Evolutionary conservation across 1,140 invertebrate species (phyloP), one percentile per base, ranked within the genome.

Genomic region (Hormaphis cornu): DNA sequence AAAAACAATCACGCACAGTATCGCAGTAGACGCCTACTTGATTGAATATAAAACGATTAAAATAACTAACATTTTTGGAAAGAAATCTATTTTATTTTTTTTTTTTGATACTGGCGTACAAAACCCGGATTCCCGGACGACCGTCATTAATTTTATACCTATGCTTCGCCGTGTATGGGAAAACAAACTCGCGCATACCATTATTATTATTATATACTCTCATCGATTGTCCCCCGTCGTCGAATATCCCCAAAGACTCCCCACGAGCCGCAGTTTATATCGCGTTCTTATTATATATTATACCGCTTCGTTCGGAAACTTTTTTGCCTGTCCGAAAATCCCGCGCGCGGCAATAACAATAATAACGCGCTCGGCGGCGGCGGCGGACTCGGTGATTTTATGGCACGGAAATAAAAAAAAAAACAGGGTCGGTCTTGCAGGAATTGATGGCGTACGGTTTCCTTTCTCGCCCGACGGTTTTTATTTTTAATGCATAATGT

Each of bases 401-500:
- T 66, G 61, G 61, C 61, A 66, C 24, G 61, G 61, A 63, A 63
- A 66, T n/a, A 63, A 54, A 53, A 63, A 66, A 66, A 48, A 40
- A 44, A 44, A 66, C 50, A 66, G 44, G 61, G 61, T 66, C 61
- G 50, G 61, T 66, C 42, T n/a, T 30, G 20, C 30, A 44, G 54
- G 61, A 66, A 66, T 66, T 66, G 61, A 66, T 66, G 61, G 61
- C 61, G 28, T 44, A 33, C 61, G 61, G 61, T 33, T 66, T 66
- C 44, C 61, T 48, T 50, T 66, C 44, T 66, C 40, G 26, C 61
- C 61, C 42, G 44, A 22, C 44, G 28, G 44, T 66, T 66, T 66
- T 50, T 66, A 66, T 66, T 66, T 66, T 66, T 66, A 66, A 66
- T 66, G 61, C 61, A 66, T 66, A 66, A 66, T 66, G 61, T 66